A percentile compares a stretch with the other conserved stretches of the same genome.
phyloP scores from a whole-genome alignment of 2,797 vertebrate species.

The Ibycter americanus region DNA sequence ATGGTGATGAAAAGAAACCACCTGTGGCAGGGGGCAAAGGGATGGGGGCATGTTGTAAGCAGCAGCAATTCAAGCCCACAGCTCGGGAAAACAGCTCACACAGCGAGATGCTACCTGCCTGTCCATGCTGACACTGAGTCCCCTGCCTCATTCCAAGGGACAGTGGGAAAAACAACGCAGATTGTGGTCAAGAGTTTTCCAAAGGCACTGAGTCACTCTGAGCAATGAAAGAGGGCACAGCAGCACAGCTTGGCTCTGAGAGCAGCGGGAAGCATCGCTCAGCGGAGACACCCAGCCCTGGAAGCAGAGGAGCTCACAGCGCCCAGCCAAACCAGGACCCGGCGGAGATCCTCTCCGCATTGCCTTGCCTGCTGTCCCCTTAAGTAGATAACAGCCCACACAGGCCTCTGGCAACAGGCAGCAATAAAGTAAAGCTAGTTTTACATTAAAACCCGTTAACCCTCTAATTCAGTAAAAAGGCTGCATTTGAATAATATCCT shows the following conservation, averaged over 20 bases:
- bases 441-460: conserved; percentile 22
- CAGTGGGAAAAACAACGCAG: neutral
- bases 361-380: neutral
- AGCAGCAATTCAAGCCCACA: neutral
- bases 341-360: neutral
- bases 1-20: neutral
- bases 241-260: neutral
- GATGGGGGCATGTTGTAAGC: fast-evolving
- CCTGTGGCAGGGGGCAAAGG: neutral
- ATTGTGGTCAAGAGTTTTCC: neutral
- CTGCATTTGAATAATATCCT: conserved; percentile 42
- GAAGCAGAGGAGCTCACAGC: neutral
- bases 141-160: neutral
- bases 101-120: neutral
- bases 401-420: conserved; percentile 44
- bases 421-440: conserved; percentile 12
- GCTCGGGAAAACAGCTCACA: neutral
- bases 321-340: neutral
- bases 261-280: neutral
- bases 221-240: neutral
- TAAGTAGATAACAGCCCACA: neutral
- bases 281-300: neutral
- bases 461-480: conserved; percentile 9
- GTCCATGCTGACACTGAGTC: fast-evolving
- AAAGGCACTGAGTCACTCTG: fast-evolving